Conservation (phyloP, 2,797 vertebrate species). For the Anguilla marmorata region DNA sequence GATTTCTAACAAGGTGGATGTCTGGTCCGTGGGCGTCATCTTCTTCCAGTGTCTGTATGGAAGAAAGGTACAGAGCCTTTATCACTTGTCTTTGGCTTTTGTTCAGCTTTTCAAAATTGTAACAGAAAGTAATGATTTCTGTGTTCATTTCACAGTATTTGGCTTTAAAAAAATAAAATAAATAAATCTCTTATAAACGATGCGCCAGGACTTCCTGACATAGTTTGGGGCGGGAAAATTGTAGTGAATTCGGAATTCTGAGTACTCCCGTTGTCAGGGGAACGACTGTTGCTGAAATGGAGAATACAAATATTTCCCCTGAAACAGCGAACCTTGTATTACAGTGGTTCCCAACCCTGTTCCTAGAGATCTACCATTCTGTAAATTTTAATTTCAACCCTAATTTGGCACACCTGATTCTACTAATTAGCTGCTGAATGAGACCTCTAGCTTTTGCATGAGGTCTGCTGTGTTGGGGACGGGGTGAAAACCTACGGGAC, state of each 20-base stretch:
- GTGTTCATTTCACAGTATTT: background rate
- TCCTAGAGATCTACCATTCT: too few species aligned
- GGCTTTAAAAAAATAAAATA: background rate
- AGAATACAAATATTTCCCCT: background rate
- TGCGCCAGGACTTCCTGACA: background rate
- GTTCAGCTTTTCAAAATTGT: background rate
- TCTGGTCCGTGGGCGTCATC: constrained; percentile 98
- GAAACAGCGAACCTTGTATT: background rate
- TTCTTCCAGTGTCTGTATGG: constrained; percentile 99
- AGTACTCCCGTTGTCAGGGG: background rate
- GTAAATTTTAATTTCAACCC: too few species aligned
- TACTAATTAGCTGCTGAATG: too few species aligned
- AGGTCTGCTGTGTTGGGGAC: background rate
- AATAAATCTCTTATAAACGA: background rate
- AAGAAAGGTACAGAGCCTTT: constrained; percentile 82
- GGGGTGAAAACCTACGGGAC: background rate
- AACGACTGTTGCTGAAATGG: background rate
- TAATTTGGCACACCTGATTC: too few species aligned
- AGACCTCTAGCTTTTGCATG: background rate
- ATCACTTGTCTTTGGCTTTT: background rate
- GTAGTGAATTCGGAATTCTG: background rate
- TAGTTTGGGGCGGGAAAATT: background rate
- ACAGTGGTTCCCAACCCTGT: too few species aligned
- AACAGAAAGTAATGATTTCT: background rate
- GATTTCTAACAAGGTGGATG: constrained; percentile 99